Evolutionary conservation across 2,113 vertebrate genomes (phyloP).

Genomic region (Rhea americana): DNA sequence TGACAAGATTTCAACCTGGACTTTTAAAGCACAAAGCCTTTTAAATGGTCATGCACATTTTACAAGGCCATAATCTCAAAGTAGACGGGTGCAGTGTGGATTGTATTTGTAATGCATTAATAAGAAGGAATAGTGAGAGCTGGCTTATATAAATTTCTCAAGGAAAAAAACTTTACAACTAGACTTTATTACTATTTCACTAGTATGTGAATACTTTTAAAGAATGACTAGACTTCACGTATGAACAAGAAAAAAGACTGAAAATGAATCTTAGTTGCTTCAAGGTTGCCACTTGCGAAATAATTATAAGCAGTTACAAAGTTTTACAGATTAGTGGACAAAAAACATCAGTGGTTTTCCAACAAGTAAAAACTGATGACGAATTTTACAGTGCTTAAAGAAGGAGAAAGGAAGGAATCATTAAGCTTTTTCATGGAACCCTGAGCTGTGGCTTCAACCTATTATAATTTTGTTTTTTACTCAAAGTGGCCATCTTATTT

Average conservation of each 20-base stretch:
- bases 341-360: neutral
- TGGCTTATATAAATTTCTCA: conserved; percentile 20
- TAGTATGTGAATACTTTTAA: neutral
- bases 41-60: neutral
- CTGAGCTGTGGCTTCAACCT: neutral
- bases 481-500: neutral
- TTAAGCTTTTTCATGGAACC: neutral
- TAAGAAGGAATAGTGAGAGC: conserved; percentile 12
- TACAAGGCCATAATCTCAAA: conserved; percentile 12
- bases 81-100: neutral
- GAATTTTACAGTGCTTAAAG: neutral
- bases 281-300: neutral
- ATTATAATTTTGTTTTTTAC: neutral
- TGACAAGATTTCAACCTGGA: neutral
- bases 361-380: neutral
- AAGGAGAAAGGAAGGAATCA: neutral
- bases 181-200: conserved; percentile 3
- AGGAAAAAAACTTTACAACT: conserved; percentile 17
- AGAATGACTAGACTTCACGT: neutral
- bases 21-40: neutral
- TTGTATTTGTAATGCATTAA: conserved; percentile 25
- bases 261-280: neutral
- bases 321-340: neutral
- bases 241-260: neutral
- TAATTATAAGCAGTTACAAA: neutral